Evolutionary conservation across 2,797 vertebrate genomes (phyloP), one percentile per base, ranked within the genome.

Genomic region (Hyperoplus lanceolatus): DNA sequence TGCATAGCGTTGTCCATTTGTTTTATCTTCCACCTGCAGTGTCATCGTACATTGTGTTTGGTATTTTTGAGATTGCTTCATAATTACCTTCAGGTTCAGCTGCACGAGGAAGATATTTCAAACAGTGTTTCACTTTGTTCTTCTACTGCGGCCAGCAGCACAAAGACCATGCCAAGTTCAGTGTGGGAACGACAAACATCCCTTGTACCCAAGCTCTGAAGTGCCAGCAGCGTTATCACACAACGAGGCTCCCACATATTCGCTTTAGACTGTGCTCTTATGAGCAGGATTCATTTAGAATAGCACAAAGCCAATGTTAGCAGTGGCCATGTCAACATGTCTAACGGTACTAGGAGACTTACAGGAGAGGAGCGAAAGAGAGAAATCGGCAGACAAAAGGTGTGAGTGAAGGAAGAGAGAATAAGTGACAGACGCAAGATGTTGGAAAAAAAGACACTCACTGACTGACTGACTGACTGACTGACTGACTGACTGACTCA

Each of bases 151-250:
- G 82, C 75, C 84, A 85, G 83, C 68, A 80, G 86, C 73, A 78
- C 68, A 79, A 84, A 88, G 29, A 55, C 71, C 70, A 83, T 90
- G 92, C 91, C 92, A 94, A 93, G 87, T 90, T 80, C 80, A 90
- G 85, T 94, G 93, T 94, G 93, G 93, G 93, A 94, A 94, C 85
- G 77, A 92, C 93, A 94, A 94, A 94, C 93, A 93, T 89, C 92
- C 83, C 90, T 82, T 80, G 81, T 91, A 93, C 92, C 87, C 91
- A 92, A 88, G 89, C 84, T 74, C 87, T 78, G 56, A 87, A 79
- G 82, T 91, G 89, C 88, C 91, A 88, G 86, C 73, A 79, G 83
- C 41, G 64, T 92, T 92, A 92, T 92, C 90, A 90, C 89, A 92
- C 78, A 79, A 73, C 69, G 64, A 79, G 87, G 60, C 92, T 87